Percentiles rank a stretch among this genome's conserved stretches.
Evolutionary conservation across 2,888 invertebrate genomes (phyloP).

Genomic region (Andrena flavipes): DNA sequence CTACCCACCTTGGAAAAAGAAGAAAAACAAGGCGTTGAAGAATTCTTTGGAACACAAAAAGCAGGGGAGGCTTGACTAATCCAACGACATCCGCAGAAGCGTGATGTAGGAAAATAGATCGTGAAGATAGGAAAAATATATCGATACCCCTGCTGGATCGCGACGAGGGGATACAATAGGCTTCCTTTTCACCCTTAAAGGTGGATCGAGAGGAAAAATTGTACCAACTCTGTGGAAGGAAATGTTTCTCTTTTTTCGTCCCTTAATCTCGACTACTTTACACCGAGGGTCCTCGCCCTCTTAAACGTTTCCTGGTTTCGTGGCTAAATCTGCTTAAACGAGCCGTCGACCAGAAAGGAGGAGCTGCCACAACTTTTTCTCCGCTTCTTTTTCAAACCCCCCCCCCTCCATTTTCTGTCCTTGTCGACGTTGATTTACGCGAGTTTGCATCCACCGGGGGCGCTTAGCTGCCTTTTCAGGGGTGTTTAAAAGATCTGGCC

Average conservation of each 20-base stretch:
- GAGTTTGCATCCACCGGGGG: conserved; percentile 33
- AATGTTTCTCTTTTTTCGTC: conserved; percentile 56
- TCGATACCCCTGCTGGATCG: conserved; percentile 45
- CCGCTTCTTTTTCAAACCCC: conserved; percentile 18
- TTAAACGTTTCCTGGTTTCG: conserved; percentile 77
- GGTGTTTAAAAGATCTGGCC: not conserved
- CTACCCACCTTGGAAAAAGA: not conserved
- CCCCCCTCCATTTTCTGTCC: not conserved
- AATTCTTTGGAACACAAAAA: too few species aligned
- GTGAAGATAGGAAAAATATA: conserved; percentile 63
- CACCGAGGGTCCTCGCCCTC: conserved; percentile 68
- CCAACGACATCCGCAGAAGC: not conserved
- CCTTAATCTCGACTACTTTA: conserved; percentile 70
- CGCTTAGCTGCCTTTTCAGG: conserved; percentile 3
- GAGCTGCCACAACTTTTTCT: conserved; percentile 57
- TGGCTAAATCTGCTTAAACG: conserved; percentile 77
- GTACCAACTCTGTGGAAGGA: conserved; percentile 40
- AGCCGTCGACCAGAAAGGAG: conserved; percentile 51
- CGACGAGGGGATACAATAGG: conserved; percentile 42
- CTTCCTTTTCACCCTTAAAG: conserved; percentile 6
- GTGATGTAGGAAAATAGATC: conserved; percentile 22
- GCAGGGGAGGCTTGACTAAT: too few species aligned
- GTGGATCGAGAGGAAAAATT: conserved; percentile 55
- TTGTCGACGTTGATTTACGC: conserved; percentile 49
- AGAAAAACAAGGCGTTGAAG: not conserved